Evolutionary conservation across 92 coral and sea anemone species (phyloP).

Genomic region (Siderastrea radians): DNA sequence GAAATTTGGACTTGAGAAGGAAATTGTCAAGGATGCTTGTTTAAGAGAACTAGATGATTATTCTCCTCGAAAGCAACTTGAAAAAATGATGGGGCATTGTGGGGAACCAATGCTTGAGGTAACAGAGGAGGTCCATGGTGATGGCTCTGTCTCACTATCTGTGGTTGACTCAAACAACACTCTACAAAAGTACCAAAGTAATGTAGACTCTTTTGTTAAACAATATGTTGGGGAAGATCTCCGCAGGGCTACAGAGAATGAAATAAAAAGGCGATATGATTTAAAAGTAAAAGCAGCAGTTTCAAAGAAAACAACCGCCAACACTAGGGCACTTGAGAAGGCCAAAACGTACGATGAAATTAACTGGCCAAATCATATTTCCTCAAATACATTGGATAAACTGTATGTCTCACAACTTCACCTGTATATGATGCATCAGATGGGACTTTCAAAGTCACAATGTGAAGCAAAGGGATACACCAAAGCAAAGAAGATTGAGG

Average conservation of each 20-base stretch:
- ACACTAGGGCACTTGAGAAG: slow-evolving; percentile 55
- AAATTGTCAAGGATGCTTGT: slow-evolving; percentile 23
- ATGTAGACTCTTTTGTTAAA: slow-evolving; percentile 44
- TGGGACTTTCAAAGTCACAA: too few species aligned
- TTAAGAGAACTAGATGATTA: slow-evolving; percentile 39
- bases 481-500: slow-evolving; percentile 36
- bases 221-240: slow-evolving; percentile 43
- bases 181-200: slow-evolving; percentile 23
- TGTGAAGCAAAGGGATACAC: too few species aligned
- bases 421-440: slow-evolving; percentile 28
- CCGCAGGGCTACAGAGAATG: slow-evolving; percentile 4
- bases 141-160: slow-evolving; percentile 32
- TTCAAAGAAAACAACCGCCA: slow-evolving; percentile 37
- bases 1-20: too few species aligned
- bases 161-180: slow-evolving; percentile 43
- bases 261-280: slow-evolving; percentile 17
- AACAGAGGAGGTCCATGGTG: slow-evolving; percentile 20
- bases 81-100: slow-evolving; percentile 45
- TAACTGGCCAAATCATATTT: slow-evolving; percentile 45
- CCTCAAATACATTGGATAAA: slow-evolving; percentile 17
- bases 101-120: slow-evolving; percentile 47
- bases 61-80: slow-evolving; percentile 63
- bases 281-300: slow-evolving; percentile 41
- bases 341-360: slow-evolving; percentile 47
- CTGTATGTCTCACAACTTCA: slow-evolving; percentile 53